A percentile compares a stretch with the other conserved stretches of the same genome.
Conservation (phyloP, 2,113 vertebrate species). For the Opisthocomus hoazin region DNA sequence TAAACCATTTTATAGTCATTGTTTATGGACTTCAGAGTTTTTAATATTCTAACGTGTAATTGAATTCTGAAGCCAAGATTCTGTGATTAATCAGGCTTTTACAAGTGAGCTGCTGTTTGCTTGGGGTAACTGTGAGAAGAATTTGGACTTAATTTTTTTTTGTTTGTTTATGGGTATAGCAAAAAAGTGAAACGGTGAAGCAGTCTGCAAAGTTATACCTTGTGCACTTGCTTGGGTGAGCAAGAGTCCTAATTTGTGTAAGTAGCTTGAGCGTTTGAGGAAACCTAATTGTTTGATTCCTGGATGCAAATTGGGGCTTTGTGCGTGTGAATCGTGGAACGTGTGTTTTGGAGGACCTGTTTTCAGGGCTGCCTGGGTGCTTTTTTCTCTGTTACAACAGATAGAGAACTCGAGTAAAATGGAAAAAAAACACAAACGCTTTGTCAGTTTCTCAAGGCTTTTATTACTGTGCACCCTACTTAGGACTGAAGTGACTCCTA, state of each 20-base stretch:
- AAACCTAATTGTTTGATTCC: not conserved
- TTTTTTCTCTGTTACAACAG: not conserved
- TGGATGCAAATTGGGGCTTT: not conserved
- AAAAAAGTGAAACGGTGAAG: not conserved
- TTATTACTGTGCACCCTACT: not conserved
- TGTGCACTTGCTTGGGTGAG: not conserved
- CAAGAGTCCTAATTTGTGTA: not conserved
- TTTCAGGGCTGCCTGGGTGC: not conserved
- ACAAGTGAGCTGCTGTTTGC: not conserved
- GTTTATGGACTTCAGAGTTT: conserved; percentile 45
- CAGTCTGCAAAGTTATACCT: not conserved
- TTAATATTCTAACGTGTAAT: conserved; percentile 44
- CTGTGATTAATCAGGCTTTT: conserved; percentile 32
- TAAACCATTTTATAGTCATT: conserved; percentile 43
- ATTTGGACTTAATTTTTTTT: not conserved
- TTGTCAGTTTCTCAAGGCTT: not conserved
- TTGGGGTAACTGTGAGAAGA: not conserved
- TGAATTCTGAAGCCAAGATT: conserved; percentile 43
- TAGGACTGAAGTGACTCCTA: not conserved
- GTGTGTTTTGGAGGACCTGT: not conserved
- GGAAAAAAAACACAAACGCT: not conserved
- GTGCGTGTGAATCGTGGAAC: not conserved
- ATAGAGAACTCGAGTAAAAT: not conserved
- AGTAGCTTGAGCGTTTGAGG: not conserved
- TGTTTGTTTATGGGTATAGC: not conserved